A percentile compares a stretch with the other conserved stretches of the same genome.
Conservation (phyloP, 2,888 invertebrate species). For the Theodoxus fluviatilis region DNA sequence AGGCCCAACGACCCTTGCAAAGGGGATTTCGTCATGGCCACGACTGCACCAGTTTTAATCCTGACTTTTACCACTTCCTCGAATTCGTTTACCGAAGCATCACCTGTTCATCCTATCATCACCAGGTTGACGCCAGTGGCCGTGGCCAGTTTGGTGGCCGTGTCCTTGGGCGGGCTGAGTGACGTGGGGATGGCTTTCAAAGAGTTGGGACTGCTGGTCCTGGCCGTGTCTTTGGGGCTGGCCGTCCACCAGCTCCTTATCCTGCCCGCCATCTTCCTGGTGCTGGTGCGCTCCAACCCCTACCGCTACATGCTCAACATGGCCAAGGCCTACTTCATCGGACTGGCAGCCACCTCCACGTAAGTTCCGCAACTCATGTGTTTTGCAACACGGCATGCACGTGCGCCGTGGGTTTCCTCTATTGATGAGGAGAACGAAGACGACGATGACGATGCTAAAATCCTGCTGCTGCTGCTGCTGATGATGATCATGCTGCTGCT, state of each 20-base stretch:
- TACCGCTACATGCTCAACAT: conserved; percentile 38
- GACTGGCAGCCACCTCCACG: conserved; percentile 53
- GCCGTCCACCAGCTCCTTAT: conserved; percentile 47
- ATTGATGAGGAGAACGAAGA: no score
- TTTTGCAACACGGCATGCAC: no score
- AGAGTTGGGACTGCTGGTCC: conserved; percentile 47
- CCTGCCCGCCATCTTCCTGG: conserved; percentile 44
- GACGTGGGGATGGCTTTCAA: conserved; percentile 41
- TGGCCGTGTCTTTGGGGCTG: conserved; percentile 45
- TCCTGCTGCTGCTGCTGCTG: no score
- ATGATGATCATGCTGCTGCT: no score
- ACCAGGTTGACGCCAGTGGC: conserved; percentile 53
- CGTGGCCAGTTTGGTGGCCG: conserved; percentile 51
- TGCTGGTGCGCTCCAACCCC: conserved; percentile 47
- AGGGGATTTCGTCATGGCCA: no score
- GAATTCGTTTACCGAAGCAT: no score
- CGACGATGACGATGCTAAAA: no score
- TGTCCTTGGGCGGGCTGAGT: conserved; percentile 45
- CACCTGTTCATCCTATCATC: conserved; percentile 9
- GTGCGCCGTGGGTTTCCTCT: no score
- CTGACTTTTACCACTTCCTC: no score
- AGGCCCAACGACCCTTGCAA: no score
- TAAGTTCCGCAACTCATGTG: conserved; percentile 36
- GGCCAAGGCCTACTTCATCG: conserved; percentile 45
- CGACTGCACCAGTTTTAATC: no score